Conservation (phyloP, 1,140 invertebrate genomes). For the Sinella curviseta region DNA sequence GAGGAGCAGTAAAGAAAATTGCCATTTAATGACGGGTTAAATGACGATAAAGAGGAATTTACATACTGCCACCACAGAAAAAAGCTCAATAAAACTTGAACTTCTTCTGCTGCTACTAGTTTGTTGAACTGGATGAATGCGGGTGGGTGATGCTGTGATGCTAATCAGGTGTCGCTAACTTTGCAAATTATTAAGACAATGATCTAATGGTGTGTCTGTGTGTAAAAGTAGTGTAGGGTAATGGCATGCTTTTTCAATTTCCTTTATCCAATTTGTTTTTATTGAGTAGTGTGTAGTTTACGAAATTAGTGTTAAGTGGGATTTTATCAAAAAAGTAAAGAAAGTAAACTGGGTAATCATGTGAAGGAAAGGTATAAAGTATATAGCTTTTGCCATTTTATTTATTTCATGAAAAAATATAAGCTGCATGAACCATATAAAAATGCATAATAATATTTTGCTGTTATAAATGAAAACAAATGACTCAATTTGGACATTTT, state of each 20-base stretch:
- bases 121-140: not conserved
- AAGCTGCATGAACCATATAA: too few relatives aligned
- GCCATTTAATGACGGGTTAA: conserved; percentile 3
- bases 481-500: too few relatives aligned
- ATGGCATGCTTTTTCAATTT: too few relatives aligned
- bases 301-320: conserved; percentile 19
- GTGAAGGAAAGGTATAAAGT: conserved; percentile 2
- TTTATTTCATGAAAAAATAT: too few relatives aligned
- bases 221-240: too few relatives aligned
- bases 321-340: conserved; percentile 19
- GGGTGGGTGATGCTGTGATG: not conserved
- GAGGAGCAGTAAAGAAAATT: not conserved
- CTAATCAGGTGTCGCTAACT: conserved; percentile 18
- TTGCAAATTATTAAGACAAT: conserved; percentile 19
- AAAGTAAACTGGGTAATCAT: not conserved
- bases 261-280: not conserved
- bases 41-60: conserved; percentile 9
- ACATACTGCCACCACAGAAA: too few relatives aligned
- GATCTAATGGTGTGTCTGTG: too few relatives aligned
- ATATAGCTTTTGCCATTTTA: too few relatives aligned
- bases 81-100: too few relatives aligned
- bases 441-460: too few relatives aligned
- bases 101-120: too few relatives aligned
- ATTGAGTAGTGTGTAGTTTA: not conserved
- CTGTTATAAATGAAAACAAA: too few relatives aligned